Conservation (phyloP, 1,140 invertebrate species). For the Chrysomallon squamiferum region DNA sequence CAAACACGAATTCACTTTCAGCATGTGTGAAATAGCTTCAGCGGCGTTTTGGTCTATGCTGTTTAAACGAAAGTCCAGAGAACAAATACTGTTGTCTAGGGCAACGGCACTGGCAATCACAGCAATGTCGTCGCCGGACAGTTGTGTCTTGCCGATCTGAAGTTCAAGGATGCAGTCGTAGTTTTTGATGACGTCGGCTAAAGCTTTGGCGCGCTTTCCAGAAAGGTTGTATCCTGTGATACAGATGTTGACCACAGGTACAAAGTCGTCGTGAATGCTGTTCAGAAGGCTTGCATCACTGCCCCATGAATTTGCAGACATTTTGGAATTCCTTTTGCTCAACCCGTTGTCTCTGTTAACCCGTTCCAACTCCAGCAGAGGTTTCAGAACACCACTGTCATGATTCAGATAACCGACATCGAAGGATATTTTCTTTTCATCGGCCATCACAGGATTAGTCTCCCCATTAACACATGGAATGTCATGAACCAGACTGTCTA, state of each 20-base stretch:
- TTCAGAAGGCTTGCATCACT: not conserved
- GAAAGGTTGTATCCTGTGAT: slow-evolving; percentile 49
- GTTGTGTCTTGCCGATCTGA: slow-evolving; percentile 50
- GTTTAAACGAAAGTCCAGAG: slow-evolving; percentile 56
- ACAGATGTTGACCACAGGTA: slow-evolving; percentile 48
- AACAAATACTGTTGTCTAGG: slow-evolving; percentile 27
- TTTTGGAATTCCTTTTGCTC: slow-evolving; percentile 37
- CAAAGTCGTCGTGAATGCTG: slow-evolving; percentile 20
- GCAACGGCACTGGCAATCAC: slow-evolving; percentile 36
- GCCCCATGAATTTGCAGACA: slow-evolving; percentile 34
- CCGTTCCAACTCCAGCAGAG: slow-evolving; percentile 50
- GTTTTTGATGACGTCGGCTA: slow-evolving; percentile 37
- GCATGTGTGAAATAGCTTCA: slow-evolving; percentile 30
- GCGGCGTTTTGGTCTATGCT: slow-evolving; percentile 48
- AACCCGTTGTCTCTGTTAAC: slow-evolving; percentile 32
- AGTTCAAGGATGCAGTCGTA: slow-evolving; percentile 50
- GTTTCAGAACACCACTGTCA: slow-evolving; percentile 42
- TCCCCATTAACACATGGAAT: slow-evolving; percentile 21
- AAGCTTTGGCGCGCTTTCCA: slow-evolving; percentile 32
- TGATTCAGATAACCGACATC: slow-evolving; percentile 50
- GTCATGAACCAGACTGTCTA: slow-evolving; percentile 47
- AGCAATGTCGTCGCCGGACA: slow-evolving; percentile 41
- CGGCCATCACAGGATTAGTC: slow-evolving; percentile 30
- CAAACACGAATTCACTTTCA: slow-evolving; percentile 43
- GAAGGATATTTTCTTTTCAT: slow-evolving; percentile 52